Evolutionary conservation across 1,140 invertebrate species (phyloP), one percentile per base, ranked within the genome.

Genomic region (Dreissena rostriformis): DNA sequence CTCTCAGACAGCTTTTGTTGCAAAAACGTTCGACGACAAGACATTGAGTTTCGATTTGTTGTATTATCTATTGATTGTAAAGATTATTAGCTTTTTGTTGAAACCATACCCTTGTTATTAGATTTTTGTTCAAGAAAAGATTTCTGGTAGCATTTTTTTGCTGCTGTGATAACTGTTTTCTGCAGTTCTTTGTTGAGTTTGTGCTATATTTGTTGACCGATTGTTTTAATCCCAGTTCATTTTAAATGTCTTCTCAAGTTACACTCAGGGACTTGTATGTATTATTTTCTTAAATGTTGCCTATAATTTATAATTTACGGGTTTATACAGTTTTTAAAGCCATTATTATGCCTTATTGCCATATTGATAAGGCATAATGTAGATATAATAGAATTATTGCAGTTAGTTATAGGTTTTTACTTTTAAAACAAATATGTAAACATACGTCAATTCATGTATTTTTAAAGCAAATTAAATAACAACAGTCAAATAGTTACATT

Each of bases 1-100:
- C 87, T 15, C 74, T 88, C 29, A 72, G 85, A 24, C 84, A 86
- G 49, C 65, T 86, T 8, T 70, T 88, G 53, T 61, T 88, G 52
- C 87, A 88, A 55, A 88, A 86, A 66, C 52, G 81, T 22, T 66
- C 84, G 39, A 55, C 77, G 17, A 26, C 67, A 1, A 68, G 77
- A 79, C 77, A 79, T 70, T 79, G 70, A 26, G 51, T 29, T 14
- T 28, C 0, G 39, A 66, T 67, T 68, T 67, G 67, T 66, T 79
- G 49, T 52, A 70, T 26, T 19, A 68, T 65, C n/a, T 78, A 55
- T 66, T 22, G 26, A 49, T n/a, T 66, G 51, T 26, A 68, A 12
- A 68, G 0, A 68, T 49, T 55, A 22, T 66, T 57, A 63, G 12
- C 29, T 81, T 51, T n/a, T 55, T 71, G 63, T 63, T 79, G 63